Percentiles rank a stretch among this genome's conserved stretches.
Evolutionary conservation across 2,888 invertebrate species (phyloP).

Genomic region (Apodemia zela): DNA sequence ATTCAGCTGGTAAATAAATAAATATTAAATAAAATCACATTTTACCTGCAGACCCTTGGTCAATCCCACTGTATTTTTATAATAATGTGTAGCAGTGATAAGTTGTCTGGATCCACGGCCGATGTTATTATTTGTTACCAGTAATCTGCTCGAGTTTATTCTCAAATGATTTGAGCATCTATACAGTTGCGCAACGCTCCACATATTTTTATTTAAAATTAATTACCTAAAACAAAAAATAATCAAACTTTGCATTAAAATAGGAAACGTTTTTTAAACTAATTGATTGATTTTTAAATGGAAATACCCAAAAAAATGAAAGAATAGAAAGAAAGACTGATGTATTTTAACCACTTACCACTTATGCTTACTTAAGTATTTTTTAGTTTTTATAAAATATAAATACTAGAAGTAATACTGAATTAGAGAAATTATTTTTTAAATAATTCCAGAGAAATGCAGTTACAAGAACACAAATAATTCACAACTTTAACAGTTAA

Average conservation of each 20-base stretch:
- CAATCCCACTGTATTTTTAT: conserved; percentile 40
- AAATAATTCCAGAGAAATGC: too few relatives aligned
- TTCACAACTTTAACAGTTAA: too few relatives aligned
- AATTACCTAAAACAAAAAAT: neutral
- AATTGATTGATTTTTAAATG: too few relatives aligned
- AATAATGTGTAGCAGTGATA: conserved; percentile 39
- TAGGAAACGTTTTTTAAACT: neutral
- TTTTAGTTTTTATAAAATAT: too few relatives aligned
- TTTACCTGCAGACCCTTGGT: conserved; percentile 42
- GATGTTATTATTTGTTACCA: conserved; percentile 41
- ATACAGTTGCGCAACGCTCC: conserved; percentile 55
- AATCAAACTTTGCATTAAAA: neutral
- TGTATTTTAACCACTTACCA: too few relatives aligned
- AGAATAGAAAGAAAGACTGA: too few relatives aligned
- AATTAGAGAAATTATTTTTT: too few relatives aligned
- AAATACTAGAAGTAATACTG: too few relatives aligned
- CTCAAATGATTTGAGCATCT: conserved; percentile 50
- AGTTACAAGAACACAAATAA: too few relatives aligned
- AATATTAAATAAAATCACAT: neutral
- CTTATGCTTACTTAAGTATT: too few relatives aligned
- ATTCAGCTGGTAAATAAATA: neutral
- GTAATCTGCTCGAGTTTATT: conserved; percentile 41
- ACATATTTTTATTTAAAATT: conserved; percentile 39
- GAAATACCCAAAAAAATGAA: too few relatives aligned
- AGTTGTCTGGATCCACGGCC: conserved; percentile 46